Evolutionary conservation across 2,888 invertebrate genomes (phyloP), one percentile per base, ranked within the genome.

Genomic region (Ectropis crepuscularia): DNA sequence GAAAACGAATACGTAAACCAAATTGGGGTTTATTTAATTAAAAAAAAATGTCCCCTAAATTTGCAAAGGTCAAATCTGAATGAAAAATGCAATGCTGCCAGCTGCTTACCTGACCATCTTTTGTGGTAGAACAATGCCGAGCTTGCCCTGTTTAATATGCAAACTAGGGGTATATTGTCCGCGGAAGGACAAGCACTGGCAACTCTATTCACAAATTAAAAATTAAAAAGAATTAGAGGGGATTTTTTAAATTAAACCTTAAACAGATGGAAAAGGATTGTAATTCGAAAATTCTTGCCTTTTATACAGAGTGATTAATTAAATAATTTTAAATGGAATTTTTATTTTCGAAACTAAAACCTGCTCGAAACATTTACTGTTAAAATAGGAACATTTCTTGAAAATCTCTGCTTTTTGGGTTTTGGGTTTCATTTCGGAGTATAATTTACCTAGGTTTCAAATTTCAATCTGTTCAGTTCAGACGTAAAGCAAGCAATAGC

Each of bases 61-160:
- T 50, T 49, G 57, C 57, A 57, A 65, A 69, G 61, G 60, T 67
- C 63, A 68, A 64, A 63, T 41, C 11, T 43, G 48, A 10, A 57
- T 57, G 53, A 39, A 57, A 57, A 68, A 62, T 68, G 62, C 54
- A 62, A 51, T 41, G 37, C 46, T 37, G 45, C 53, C 71, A 71
- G 69, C 71, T 71, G 71, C 55, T 61, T 69, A 71, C 69, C 69
- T 69, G 71, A 66, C 71, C 71, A 69, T 60, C 55, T 43, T 57
- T 60, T 65, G 57, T 68, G 37, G 45, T 59, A 68, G 68, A 70
- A 70, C 68, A 70, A 70, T 53, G 28, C 28, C 12, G 2, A 28
- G n/a, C 59, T 63, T 54, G 50, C 59, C 54, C 63, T 59, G 45
- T 59, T 54, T 63, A 63, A 59, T 45, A 58, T 55, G 50, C 12